phyloP scores from a whole-genome alignment of 1,140 invertebrate genomes.

The Drepana arcuata region DNA sequence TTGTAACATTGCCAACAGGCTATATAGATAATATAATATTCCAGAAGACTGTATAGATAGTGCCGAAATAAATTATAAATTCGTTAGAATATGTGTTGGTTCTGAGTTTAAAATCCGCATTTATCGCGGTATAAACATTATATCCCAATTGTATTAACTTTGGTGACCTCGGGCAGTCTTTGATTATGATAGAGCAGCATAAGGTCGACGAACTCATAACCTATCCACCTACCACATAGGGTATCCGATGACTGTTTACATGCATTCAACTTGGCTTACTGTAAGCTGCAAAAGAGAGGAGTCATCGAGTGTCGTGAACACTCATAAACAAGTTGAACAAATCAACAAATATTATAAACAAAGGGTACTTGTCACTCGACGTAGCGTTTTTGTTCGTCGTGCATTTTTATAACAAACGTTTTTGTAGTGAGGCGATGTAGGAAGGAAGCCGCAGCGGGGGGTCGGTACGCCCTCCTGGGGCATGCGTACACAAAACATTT shows the following conservation, averaged over 20 bases:
- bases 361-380: slow-evolving; percentile 62
- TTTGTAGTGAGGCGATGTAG: slow-evolving; percentile 59
- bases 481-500: slow-evolving; percentile 59
- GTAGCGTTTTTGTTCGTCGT: slow-evolving; percentile 53
- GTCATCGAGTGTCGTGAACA: slow-evolving; percentile 49
- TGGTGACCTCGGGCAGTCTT: too few species aligned
- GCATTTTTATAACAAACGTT: slow-evolving; percentile 61
- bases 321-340: slow-evolving; percentile 50
- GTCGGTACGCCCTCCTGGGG: slow-evolving; percentile 43
- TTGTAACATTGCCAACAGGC: too few species aligned
- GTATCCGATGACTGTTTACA: slow-evolving; percentile 6
- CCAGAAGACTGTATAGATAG: too few species aligned
- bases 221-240: too few species aligned
- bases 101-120: too few species aligned
- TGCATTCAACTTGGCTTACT: slow-evolving; percentile 7
- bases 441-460: slow-evolving; percentile 62
- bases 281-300: slow-evolving; percentile 27
- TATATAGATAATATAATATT: too few species aligned
- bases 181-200: too few species aligned
- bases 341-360: slow-evolving; percentile 64
- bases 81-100: too few species aligned
- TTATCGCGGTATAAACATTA: too few species aligned
- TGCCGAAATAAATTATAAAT: too few species aligned
- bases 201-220: too few species aligned
- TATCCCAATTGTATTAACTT: too few species aligned